phyloP scores from a whole-genome alignment of 2,113 vertebrate species.

The Excalfactoria chinensis region DNA sequence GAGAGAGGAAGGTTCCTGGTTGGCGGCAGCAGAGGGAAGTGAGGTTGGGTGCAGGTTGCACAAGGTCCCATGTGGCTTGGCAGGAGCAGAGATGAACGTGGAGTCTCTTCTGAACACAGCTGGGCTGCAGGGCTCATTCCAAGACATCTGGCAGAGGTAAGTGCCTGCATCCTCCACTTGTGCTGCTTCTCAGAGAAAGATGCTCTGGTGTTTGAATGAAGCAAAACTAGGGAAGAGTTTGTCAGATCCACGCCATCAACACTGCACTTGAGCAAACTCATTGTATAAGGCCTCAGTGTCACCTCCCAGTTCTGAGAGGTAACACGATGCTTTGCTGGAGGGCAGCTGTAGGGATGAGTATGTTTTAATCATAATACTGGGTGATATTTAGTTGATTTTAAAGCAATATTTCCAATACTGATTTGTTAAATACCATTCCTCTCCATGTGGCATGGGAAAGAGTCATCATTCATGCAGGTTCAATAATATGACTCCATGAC shows the following conservation, averaged over 20 bases:
- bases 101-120: not conserved
- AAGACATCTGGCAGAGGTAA: not conserved
- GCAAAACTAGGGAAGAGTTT: not conserved
- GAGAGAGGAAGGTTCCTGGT: not conserved
- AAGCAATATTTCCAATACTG: not conserved
- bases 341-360: not conserved
- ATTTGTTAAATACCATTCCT: not conserved
- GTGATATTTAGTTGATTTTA: not conserved
- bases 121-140: not conserved
- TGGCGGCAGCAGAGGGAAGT: not conserved
- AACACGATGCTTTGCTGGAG: not conserved
- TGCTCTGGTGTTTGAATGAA: not conserved
- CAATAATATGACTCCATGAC: not conserved
- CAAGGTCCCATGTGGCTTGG: not conserved
- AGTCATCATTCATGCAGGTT: not conserved
- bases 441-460: not conserved
- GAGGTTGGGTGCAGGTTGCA: not conserved
- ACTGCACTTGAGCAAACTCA: not conserved
- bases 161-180: not conserved
- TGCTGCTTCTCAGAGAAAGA: not conserved
- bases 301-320: not conserved
- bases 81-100: constrained; percentile 12
- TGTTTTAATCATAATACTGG: not conserved
- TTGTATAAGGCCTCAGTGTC: not conserved
- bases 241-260: not conserved